Percentiles rank a stretch among this genome's conserved stretches.
phyloP scores from a whole-genome alignment of 2,888 invertebrate species.

The Priocnemis perturbator region DNA sequence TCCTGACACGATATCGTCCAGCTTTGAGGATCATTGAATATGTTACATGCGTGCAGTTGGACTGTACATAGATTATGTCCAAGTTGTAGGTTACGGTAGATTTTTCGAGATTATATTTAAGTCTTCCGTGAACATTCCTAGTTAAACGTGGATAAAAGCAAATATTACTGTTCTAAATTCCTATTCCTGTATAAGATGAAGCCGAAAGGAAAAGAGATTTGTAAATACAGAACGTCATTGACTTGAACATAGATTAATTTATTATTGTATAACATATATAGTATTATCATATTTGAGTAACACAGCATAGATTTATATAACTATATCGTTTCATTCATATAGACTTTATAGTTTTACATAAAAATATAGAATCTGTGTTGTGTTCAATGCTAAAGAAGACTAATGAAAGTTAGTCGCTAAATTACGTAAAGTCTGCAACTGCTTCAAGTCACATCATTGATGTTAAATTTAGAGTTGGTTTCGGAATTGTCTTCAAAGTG shows the following conservation, averaged over 20 bases:
- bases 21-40: background rate
- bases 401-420: constrained; percentile 58
- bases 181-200: no score
- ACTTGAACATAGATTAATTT: constrained; percentile 73
- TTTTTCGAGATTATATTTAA: no score
- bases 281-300: constrained; percentile 70
- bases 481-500: no score
- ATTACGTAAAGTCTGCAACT: constrained; percentile 45
- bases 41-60: background rate
- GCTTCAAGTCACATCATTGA: constrained; percentile 17
- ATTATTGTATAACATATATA: constrained; percentile 74
- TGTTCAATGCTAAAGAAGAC: constrained; percentile 62
- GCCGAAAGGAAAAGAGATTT: constrained; percentile 9
- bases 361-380: constrained; percentile 73
- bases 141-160: no score
- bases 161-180: no score
- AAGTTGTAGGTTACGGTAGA: no score
- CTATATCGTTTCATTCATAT: constrained; percentile 66
- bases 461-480: constrained; percentile 24
- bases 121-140: no score
- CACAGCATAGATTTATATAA: constrained; percentile 71
- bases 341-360: constrained; percentile 70
- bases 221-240: constrained; percentile 21
- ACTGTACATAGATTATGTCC: no score
- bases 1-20: constrained; percentile 55